A percentile compares a stretch with the other conserved stretches of the same genome.
These are phyloP conservation scores for Megamerina dolium DNA, from an alignment of 2,888 invertebrate species.

Conservation along the genomic window DNA sequence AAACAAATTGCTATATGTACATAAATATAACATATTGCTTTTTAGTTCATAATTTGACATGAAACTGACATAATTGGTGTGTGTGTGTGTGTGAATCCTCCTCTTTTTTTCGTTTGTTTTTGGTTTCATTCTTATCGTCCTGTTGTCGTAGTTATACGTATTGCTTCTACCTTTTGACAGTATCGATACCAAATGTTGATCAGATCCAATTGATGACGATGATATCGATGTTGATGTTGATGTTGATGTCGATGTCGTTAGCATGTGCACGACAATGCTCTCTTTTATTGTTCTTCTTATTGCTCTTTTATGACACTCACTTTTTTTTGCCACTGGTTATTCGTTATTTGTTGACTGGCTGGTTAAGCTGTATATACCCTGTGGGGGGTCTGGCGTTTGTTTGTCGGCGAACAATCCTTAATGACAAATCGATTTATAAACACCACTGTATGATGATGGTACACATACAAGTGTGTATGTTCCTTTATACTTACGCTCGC, in stretches of 20 bases:
- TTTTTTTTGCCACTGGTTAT: too few relatives aligned
- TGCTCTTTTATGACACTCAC: conserved; percentile 11
- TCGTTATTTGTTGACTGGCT: too few relatives aligned
- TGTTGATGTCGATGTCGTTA: neutral
- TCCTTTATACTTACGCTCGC: neutral
- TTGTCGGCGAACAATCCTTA: too few relatives aligned
- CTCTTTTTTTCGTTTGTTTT: too few relatives aligned
- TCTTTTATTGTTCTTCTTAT: too few relatives aligned
- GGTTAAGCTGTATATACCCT: too few relatives aligned
- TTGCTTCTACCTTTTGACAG: neutral
- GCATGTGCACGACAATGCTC: neutral
- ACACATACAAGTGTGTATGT: neutral
- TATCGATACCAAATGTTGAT: neutral
- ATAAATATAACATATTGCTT: conserved; percentile 13
- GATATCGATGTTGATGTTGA: neutral
- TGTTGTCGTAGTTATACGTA: neutral
- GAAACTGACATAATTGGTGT: conserved; percentile 28
- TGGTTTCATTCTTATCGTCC: too few relatives aligned
- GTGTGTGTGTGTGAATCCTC: conserved; percentile 15
- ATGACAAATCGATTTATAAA: conserved; percentile 19
- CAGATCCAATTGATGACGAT: neutral
- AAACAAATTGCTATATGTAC: too few relatives aligned
- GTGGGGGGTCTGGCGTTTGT: too few relatives aligned
- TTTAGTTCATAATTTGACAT: conserved; percentile 29
- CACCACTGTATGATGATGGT: conserved; percentile 6